Evolutionary conservation across 2,888 invertebrate genomes (phyloP), one percentile per base, ranked within the genome.

Genomic region (Trachelus troglodyta): DNA sequence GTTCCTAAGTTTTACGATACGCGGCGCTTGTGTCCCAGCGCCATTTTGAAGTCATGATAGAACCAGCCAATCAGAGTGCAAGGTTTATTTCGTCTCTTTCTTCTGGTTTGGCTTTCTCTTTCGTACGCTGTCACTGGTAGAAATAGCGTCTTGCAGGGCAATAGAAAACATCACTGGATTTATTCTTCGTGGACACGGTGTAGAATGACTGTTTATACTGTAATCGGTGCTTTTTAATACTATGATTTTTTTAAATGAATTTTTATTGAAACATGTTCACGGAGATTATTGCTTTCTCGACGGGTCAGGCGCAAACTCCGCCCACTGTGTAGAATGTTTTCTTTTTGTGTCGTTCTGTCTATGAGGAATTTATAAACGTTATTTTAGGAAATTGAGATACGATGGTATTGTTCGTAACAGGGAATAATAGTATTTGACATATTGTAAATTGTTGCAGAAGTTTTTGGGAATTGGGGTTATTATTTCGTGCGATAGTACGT

Each of bases 21-120:
- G 56, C 56, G 56, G 77, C 34, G 71, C 68, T n/a, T 69, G 77
- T 79, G 76, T 84, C 79, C 79, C 80, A 82, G 83, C 83, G 84
- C 85, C 83, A 87, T 84, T 85, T 84, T 85, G 82, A 89, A 85
- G 87, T 89, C 89, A 88, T 88, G 81, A 85, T 83, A 82, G 80
- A 77, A 81, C 79, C 84, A 81, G 81, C 89, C 89, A 90, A 90
- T 89, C 89, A 84, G 78, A 34, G 79, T 80, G 76, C 69, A 69
- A 74, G 79, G 79, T 79, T 83, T 84, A 82, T 87, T 79, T 79
- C 79, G 34, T 79, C 83, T 82, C 75, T 79, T 78, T 56, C 76
- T 76, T 33, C 37, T 77, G 23, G 34, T 40, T 74, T 71, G 77
- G 34, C 74, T 69, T 69, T 77, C 78, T 77, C 80, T 83, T 83